A percentile compares a stretch with the other conserved stretches of the same genome.
Evolutionary conservation across 2,113 vertebrate genomes (phyloP).

Genomic region (Tragulus kanchil): DNA sequence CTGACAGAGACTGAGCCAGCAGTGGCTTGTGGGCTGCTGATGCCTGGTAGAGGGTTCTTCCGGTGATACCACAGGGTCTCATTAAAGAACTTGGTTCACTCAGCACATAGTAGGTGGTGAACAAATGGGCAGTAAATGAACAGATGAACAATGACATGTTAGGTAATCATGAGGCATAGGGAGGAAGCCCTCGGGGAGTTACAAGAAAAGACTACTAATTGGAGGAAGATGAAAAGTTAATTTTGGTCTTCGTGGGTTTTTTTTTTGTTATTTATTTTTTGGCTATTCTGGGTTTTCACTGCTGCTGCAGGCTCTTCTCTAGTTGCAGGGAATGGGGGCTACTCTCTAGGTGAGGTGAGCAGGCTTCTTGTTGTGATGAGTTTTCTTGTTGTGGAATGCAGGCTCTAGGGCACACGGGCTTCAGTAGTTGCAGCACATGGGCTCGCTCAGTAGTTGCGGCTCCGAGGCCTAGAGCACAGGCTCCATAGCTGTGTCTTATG

Average conservation of each 20-base stretch:
- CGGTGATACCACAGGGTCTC: background rate
- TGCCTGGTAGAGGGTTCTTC: background rate
- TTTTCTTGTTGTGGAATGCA: no score
- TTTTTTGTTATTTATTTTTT: no score
- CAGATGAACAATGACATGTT: background rate
- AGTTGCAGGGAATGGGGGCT: no score
- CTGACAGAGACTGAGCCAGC: background rate
- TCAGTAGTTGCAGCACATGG: no score
- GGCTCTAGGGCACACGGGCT: no score
- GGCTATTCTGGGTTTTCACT: no score
- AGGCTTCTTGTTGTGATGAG: no score
- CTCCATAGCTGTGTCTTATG: no score
- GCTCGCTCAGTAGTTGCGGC: no score
- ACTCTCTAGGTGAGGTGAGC: no score
- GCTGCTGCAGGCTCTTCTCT: no score
- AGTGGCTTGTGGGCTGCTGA: background rate
- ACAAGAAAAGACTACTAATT: background rate
- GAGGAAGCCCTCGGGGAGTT: background rate
- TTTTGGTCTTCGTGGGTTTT: background rate
- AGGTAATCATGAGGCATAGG: background rate
- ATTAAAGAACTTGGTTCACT: background rate
- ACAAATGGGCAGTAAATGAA: background rate
- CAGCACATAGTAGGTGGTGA: slow-evolving; percentile 50
- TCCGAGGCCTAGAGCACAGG: no score
- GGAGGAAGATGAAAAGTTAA: slow-evolving; percentile 22